Evolutionary conservation across 23 tunicate genomes (phyloP).

Genomic region (Trididemnum nubilum): DNA sequence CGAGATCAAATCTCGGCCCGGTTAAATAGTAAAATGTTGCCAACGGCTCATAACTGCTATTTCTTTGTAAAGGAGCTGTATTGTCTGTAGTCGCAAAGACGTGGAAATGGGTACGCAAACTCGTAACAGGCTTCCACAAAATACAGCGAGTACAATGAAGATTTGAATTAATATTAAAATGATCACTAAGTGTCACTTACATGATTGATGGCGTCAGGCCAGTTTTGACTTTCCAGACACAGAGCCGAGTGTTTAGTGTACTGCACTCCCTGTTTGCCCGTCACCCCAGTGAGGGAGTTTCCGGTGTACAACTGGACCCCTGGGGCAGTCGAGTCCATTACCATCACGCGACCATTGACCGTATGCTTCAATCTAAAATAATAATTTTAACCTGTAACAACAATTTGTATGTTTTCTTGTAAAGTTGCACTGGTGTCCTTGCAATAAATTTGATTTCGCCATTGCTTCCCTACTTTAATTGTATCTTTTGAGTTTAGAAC

Average conservation of each 20-base stretch:
- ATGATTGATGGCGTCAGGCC: constrained; percentile 87
- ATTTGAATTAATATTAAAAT: too few relatives aligned
- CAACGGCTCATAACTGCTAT: too few relatives aligned
- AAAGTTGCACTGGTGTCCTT: too few relatives aligned
- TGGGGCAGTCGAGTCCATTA: constrained; percentile 78
- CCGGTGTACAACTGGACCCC: constrained; percentile 96
- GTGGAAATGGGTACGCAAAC: not conserved
- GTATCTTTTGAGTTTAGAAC: too few relatives aligned
- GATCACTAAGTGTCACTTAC: constrained; percentile 48
- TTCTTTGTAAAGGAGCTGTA: not conserved
- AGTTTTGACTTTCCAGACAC: constrained; percentile 95
- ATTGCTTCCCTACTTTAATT: too few relatives aligned
- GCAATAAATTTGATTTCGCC: too few relatives aligned
- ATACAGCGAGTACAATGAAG: too few relatives aligned
- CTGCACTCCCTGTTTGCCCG: constrained; percentile 57
- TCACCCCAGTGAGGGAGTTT: constrained; percentile 60
- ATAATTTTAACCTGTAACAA: too few relatives aligned
- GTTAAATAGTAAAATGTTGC: too few relatives aligned
- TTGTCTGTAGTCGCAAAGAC: not conserved
- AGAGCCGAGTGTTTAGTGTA: constrained; percentile 81
- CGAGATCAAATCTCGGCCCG: too few relatives aligned
- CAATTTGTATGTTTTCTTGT: too few relatives aligned
- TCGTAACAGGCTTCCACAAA: too few relatives aligned
- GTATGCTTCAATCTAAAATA: constrained; percentile 27
- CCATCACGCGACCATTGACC: constrained; percentile 71